Base-by-base conservation (phyloP, 1,140 invertebrate species). In the Ips typographus region DNA sequence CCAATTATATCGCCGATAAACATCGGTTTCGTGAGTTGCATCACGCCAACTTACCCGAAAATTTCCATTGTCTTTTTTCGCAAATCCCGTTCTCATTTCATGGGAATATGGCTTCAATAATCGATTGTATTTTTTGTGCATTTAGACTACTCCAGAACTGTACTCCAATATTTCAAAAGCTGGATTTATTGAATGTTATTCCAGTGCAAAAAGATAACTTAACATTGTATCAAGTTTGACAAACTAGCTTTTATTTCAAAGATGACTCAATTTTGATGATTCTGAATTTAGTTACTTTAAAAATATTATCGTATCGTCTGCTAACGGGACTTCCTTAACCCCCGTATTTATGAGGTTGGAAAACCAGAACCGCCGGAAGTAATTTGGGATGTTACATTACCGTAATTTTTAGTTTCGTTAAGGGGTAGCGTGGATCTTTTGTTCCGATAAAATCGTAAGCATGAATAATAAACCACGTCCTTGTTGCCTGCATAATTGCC, bases 1-100 rank as follows among this genome's bases (percentile, higher is more conserved):
- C n/a, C 58, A 60, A 60, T 60, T 60, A 60, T 49, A 49, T 60
- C 22, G 58, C n/a, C 58, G 58, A 60, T 60, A 60, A 60, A 36
- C n/a, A 60, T 60, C 58, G 41, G 58, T 42, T 60, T 43, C 58
- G 41, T 36, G 42, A 60, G 41, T 36, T 44, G 58, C 36, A 37
- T 55, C 58, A 60, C 41, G 58, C 58, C 43, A 60, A 44, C 36
- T 4, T 36, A 44, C 37, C 42, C 58, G 41, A 40, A 57, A 53
- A 57, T 37, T 6, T 40, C 40, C 22, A 60, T 60, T 60, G 58
- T 60, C 40, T 55, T 60, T 42, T 60, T 60, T 44, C 22, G 42
- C 8, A 42, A 60, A 60, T 44, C 38, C 7, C n/a, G n/a, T 22
- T 60, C 47, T 36, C 40, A 7, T 44, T 60, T 60, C 42, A 60